phyloP scores from a whole-genome alignment of 2,113 vertebrate genomes.

The Rana temporaria region DNA sequence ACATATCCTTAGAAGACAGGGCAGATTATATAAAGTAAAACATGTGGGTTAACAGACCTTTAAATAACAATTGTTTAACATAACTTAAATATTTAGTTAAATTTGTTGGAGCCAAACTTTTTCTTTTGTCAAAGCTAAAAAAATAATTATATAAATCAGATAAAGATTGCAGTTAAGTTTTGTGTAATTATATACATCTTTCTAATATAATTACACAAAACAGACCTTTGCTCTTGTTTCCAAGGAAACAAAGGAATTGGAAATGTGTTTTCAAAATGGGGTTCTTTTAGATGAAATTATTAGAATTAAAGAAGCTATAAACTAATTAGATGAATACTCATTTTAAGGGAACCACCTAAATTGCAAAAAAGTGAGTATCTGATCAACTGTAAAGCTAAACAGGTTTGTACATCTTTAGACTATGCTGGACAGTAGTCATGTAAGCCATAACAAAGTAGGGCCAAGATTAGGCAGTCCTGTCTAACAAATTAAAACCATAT shows the following conservation, averaged over 20 bases:
- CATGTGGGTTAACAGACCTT: too few species aligned
- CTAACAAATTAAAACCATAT: too few species aligned
- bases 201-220: slow-evolving; percentile 58
- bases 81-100: not conserved
- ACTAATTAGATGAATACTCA: slow-evolving; percentile 56
- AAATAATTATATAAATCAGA: slow-evolving; percentile 16
- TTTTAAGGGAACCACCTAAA: not conserved
- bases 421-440: too few species aligned
- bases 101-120: not conserved
- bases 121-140: not conserved
- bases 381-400: not conserved
- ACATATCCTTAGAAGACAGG: too few species aligned
- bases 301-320: slow-evolving; percentile 62
- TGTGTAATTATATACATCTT: slow-evolving; percentile 63
- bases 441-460: too few species aligned
- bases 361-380: not conserved
- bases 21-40: too few species aligned
- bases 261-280: slow-evolving; percentile 60
- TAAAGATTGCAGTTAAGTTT: slow-evolving; percentile 36
- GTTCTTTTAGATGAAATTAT: slow-evolving; percentile 65
- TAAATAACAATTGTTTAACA: too few species aligned
- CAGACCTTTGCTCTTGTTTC: slow-evolving; percentile 67
- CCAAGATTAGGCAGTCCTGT: too few species aligned
- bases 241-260: slow-evolving; percentile 69
- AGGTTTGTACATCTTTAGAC: too few species aligned